A percentile compares a stretch with the other conserved stretches of the same genome.
These are phyloP conservation scores for Drosophila auraria DNA, from an alignment of 1,140 invertebrate genomes.

Conservation along the genomic window DNA sequence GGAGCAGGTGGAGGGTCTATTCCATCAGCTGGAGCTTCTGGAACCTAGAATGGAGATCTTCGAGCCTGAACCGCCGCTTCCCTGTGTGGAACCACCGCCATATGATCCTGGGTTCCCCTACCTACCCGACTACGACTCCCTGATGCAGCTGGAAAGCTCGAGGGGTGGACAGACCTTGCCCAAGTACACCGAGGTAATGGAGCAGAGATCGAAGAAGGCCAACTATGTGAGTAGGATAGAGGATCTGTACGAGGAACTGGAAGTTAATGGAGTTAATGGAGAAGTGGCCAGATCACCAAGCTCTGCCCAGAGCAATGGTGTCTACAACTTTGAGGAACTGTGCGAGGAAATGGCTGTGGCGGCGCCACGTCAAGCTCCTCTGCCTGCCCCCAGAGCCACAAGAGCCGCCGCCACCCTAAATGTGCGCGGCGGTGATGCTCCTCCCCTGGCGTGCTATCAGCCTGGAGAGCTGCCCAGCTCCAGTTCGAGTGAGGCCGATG, in stretches of 20 bases:
- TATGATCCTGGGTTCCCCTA: slow-evolving; percentile 46
- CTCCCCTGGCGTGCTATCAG: slow-evolving; percentile 59
- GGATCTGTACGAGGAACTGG: slow-evolving; percentile 65
- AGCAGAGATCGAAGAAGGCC: slow-evolving; percentile 21
- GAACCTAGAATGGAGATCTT: slow-evolving; percentile 26
- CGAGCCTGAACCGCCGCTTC: slow-evolving; percentile 1
- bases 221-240: slow-evolving; percentile 64
- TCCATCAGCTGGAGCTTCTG: slow-evolving; percentile 52
- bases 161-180: slow-evolving; percentile 45
- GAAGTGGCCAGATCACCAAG: neutral
- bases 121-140: slow-evolving; percentile 69
- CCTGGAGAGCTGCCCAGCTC: slow-evolving; percentile 62
- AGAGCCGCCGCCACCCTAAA: slow-evolving; percentile 56
- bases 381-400: slow-evolving; percentile 53
- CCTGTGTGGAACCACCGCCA: slow-evolving; percentile 43
- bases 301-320: slow-evolving; percentile 18
- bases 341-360: slow-evolving; percentile 56
- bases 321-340: slow-evolving; percentile 56
- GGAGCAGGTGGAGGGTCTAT: slow-evolving; percentile 43
- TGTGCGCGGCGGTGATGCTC: slow-evolving; percentile 51
- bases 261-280: slow-evolving; percentile 12
- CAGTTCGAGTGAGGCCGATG: slow-evolving; percentile 60
- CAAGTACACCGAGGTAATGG: slow-evolving; percentile 62
- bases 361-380: slow-evolving; percentile 31
- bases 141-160: slow-evolving; percentile 59